phyloP scores from a whole-genome alignment of 2,888 invertebrate genomes.

The Stenoptilia bipunctidactyla region DNA sequence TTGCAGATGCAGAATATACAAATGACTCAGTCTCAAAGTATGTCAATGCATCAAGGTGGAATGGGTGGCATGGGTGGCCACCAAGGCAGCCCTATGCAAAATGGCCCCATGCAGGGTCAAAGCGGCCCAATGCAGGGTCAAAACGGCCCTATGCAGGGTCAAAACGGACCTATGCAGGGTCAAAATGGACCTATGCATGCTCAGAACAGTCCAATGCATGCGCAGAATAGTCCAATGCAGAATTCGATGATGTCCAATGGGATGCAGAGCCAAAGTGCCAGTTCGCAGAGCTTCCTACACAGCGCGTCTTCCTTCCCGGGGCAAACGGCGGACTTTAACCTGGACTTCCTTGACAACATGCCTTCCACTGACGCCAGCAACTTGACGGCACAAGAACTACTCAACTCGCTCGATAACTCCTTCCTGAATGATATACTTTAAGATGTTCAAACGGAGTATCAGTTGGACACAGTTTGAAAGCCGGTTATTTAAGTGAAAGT shows the following conservation, averaged over 20 bases:
- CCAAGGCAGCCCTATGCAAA: conserved; percentile 33
- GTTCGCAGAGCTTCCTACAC: conserved; percentile 43
- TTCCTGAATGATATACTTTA: conserved; percentile 77
- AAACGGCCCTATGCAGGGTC: conserved; percentile 23
- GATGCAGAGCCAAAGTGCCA: conserved; percentile 21
- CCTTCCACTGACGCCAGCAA: conserved; percentile 80
- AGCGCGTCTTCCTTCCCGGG: conserved; percentile 57
- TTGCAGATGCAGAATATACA: conserved; percentile 76
- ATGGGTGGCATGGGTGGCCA: conserved; percentile 28
- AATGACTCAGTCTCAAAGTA: conserved; percentile 78
- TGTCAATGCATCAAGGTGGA: conserved; percentile 61
- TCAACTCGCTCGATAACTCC: conserved; percentile 86
- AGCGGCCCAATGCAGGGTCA: conserved; percentile 26
- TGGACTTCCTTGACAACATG: conserved; percentile 89
- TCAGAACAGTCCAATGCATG: conserved; percentile 26
- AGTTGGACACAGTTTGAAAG: too few relatives aligned
- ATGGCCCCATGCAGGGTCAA: conserved; percentile 29
- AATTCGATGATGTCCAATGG: conserved; percentile 34
- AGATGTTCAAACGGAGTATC: conserved; percentile 8
- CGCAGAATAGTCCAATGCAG: conserved; percentile 27
- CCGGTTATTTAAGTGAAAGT: too few relatives aligned
- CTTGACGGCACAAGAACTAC: conserved; percentile 85
- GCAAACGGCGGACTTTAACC: conserved; percentile 77
- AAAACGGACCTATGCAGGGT: conserved; percentile 13
- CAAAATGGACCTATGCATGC: conserved; percentile 19